A percentile compares a stretch with the other conserved stretches of the same genome.
Conservation (phyloP, 2,113 vertebrate genomes). For the Melospiza georgiana region DNA sequence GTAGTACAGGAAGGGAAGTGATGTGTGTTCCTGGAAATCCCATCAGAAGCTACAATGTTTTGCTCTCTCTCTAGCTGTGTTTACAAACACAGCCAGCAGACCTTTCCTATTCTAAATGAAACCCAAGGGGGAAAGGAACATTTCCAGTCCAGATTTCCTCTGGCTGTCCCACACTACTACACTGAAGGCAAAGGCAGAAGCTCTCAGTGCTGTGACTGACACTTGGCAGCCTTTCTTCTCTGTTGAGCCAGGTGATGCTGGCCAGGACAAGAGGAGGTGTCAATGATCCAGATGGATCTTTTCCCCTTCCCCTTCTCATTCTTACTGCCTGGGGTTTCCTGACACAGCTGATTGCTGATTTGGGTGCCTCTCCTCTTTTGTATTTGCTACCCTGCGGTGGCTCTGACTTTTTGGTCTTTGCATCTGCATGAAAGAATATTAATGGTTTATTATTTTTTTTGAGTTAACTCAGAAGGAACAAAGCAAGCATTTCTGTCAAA, state of each 20-base stretch:
- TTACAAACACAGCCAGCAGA: neutral
- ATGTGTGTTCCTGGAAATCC: neutral
- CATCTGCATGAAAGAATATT: neutral
- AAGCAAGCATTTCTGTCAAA: neutral
- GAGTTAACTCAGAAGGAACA: neutral
- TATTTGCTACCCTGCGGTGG: neutral
- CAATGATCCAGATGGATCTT: accelerated
- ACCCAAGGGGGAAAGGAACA: neutral
- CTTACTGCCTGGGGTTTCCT: neutral
- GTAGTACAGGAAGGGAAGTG: neutral
- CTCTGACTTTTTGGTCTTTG: neutral
- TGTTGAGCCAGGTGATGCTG: neutral
- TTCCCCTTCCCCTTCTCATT: neutral
- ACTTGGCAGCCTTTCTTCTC: neutral
- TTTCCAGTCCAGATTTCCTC: neutral
- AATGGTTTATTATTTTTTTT: neutral
- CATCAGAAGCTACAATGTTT: accelerated
- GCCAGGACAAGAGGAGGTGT: neutral
- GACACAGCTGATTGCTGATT: neutral
- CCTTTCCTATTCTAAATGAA: neutral
- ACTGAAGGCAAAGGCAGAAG: neutral
- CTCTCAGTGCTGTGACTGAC: neutral
- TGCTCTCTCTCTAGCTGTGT: neutral
- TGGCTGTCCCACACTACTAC: accelerated
- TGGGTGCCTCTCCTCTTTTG: accelerated